Evolutionary conservation across 2,797 vertebrate genomes (phyloP).

Genomic region (Capromys pilorides): DNA sequence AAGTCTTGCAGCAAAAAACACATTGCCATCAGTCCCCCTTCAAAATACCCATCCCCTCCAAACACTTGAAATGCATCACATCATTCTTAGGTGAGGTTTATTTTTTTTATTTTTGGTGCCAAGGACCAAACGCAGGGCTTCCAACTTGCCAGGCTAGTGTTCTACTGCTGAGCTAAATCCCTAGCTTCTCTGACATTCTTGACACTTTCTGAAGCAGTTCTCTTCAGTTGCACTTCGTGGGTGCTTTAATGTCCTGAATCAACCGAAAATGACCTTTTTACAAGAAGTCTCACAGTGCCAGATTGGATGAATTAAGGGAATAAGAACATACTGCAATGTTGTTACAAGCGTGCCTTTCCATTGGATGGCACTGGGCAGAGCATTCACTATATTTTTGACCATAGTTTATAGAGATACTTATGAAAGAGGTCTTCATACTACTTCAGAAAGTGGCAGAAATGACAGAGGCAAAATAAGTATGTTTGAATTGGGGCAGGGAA

Average conservation of each 20-base stretch:
- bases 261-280: neutral
- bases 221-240: neutral
- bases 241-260: neutral
- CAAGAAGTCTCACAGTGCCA: neutral
- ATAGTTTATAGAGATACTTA: neutral
- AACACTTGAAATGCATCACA: neutral
- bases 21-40: neutral
- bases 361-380: neutral
- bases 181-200: neutral
- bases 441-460: neutral
- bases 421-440: neutral
- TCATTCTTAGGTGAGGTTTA: neutral
- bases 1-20: neutral
- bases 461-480: neutral
- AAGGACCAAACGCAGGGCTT: too few relatives aligned
- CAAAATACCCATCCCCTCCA: too few relatives aligned
- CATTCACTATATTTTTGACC: neutral
- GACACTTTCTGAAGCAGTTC: neutral
- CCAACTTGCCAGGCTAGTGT: too few relatives aligned
- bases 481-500: neutral
- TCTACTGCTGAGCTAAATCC: too few relatives aligned
- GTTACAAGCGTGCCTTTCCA: neutral
- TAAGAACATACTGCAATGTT: neutral
- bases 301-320: neutral
- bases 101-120: too few relatives aligned